phyloP scores from a whole-genome alignment of 2,797 vertebrate species.

The Eidolon dupreanum region DNA sequence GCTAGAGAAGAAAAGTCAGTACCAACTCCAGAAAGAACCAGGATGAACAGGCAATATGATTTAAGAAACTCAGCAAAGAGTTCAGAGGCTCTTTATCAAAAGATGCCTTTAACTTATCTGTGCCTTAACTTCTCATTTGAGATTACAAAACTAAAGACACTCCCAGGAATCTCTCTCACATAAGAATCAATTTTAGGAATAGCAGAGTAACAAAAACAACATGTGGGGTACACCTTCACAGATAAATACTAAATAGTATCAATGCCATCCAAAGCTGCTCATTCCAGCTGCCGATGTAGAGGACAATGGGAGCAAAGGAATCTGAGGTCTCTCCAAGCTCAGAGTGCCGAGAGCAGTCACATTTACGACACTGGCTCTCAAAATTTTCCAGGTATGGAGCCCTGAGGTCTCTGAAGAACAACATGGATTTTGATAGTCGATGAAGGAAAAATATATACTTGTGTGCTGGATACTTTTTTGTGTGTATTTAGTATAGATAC shows the following conservation, averaged over 20 bases:
- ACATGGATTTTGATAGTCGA: neutral
- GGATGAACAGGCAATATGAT: neutral
- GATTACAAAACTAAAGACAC: conserved; percentile 4
- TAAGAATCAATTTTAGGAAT: neutral
- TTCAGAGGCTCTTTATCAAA: conserved; percentile 10
- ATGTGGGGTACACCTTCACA: neutral
- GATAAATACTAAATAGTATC: conserved; percentile 5
- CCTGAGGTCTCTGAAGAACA: neutral
- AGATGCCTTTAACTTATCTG: neutral
- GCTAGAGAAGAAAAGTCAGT: neutral
- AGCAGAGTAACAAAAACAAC: neutral
- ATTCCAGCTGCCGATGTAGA: neutral
- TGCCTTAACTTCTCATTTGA: neutral
- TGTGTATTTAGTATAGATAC: neutral
- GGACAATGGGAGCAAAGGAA: neutral
- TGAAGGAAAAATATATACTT: neutral
- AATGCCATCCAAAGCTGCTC: neutral
- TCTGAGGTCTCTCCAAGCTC: neutral
- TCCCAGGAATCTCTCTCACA: neutral
- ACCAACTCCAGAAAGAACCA: neutral
- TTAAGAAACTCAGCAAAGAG: neutral
- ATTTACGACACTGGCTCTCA: neutral
- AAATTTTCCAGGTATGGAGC: neutral
- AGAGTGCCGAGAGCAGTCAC: neutral
- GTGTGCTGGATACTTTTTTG: neutral